Evolutionary conservation across 2,113 vertebrate species (phyloP).

Genomic region (Silurus glanis): DNA sequence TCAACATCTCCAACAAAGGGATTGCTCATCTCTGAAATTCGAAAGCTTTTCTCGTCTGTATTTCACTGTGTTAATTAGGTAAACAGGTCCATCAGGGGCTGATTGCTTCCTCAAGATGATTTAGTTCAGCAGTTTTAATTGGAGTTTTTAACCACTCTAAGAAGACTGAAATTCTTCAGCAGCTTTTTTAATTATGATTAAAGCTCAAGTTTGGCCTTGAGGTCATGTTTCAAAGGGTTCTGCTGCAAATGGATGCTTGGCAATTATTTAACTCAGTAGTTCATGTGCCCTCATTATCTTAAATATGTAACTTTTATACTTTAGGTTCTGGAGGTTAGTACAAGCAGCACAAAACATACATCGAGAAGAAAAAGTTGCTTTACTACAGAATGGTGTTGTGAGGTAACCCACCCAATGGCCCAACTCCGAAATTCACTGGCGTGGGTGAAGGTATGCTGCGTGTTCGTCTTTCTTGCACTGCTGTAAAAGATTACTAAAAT

Average conservation of each 20-base stretch:
- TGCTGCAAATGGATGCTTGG: conserved; percentile 27
- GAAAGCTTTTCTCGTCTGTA: neutral
- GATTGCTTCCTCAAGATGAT: conserved; percentile 42
- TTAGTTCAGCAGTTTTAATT: conserved; percentile 44
- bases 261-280: conserved; percentile 54
- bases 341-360: neutral
- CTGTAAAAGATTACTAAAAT: too few relatives aligned
- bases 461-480: too few relatives aligned
- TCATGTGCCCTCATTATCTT: conserved; percentile 27
- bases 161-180: conserved; percentile 38
- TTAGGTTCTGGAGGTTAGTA: neutral
- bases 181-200: conserved; percentile 57
- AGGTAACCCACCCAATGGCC: too few relatives aligned
- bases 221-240: conserved; percentile 40
- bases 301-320: conserved; percentile 17
- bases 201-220: conserved; percentile 47
- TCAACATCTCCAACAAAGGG: conserved; percentile 21
- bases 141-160: conserved; percentile 30
- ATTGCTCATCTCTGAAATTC: conserved; percentile 34
- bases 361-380: neutral
- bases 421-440: too few relatives aligned
- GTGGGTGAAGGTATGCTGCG: too few relatives aligned
- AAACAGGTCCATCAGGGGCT: conserved; percentile 32
- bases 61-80: conserved; percentile 28
- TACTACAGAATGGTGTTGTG: neutral